A percentile compares a stretch with the other conserved stretches of the same genome.
These are phyloP conservation scores for Euwallacea fornicatus DNA, from an alignment of 1,140 invertebrate species.

Conservation along the genomic window DNA sequence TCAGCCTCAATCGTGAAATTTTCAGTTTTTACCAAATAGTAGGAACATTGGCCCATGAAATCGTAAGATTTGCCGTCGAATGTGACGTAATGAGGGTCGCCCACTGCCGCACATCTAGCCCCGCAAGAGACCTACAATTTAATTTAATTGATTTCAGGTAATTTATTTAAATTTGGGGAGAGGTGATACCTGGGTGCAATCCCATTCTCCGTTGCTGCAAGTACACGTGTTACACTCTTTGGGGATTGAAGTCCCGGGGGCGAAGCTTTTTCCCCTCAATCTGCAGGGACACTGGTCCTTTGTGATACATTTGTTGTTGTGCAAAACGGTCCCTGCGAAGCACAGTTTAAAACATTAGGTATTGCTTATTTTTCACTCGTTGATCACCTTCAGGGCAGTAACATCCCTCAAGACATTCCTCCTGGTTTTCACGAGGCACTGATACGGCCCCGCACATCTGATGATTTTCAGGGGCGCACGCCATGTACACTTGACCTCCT, in stretches of 20 bases:
- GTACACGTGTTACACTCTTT: conserved; percentile 86
- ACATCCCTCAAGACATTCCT: conserved; percentile 79
- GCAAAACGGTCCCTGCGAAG: conserved; percentile 61
- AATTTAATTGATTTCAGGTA: conserved; percentile 7
- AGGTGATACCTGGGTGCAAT: conserved; percentile 65
- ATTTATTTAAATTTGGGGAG: background rate
- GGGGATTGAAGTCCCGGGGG: conserved; percentile 68
- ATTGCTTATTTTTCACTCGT: background rate
- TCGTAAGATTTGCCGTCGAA: conserved; percentile 83
- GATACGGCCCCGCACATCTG: conserved; percentile 54
- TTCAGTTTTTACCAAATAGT: conserved; percentile 71
- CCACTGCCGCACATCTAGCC: conserved; percentile 75
- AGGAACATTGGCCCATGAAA: conserved; percentile 88
- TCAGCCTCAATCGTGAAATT: conserved; percentile 77
- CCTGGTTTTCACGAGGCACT: conserved; percentile 46
- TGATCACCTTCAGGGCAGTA: conserved; percentile 70
- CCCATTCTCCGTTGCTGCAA: conserved; percentile 74
- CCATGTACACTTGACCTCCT: conserved; percentile 68
- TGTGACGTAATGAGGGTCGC: conserved; percentile 88
- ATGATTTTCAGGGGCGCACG: conserved; percentile 64
- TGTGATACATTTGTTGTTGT: conserved; percentile 73
- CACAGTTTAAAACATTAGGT: background rate
- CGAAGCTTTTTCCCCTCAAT: conserved; percentile 74
- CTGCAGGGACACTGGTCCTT: conserved; percentile 75
- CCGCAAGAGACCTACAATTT: conserved; percentile 61